Evolutionary conservation across 2,113 vertebrate genomes (phyloP).

Genomic region (Acinonyx jubatus): DNA sequence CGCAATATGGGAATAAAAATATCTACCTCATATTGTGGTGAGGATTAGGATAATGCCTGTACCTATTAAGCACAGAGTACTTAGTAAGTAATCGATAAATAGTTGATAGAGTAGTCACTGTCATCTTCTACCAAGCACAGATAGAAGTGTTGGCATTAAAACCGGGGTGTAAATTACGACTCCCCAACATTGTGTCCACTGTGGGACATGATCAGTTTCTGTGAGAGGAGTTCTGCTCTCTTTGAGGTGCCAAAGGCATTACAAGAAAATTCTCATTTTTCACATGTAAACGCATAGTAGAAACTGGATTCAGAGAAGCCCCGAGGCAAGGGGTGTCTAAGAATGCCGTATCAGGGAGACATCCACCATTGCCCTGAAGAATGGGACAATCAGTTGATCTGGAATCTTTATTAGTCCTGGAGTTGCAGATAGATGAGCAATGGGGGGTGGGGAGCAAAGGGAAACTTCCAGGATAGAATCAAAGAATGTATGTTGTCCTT

Average conservation of each 20-base stretch:
- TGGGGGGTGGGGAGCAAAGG: rapidly evolving
- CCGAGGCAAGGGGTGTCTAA: not conserved
- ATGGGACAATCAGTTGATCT: not conserved
- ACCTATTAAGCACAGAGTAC: not conserved
- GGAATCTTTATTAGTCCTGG: not conserved
- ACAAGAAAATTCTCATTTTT: not conserved
- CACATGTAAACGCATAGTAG: not conserved
- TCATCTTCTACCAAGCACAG: not conserved
- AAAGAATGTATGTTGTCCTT: not conserved
- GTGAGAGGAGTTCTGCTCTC: not conserved
- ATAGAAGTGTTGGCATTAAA: not conserved
- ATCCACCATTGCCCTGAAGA: not conserved
- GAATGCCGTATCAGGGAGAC: not conserved
- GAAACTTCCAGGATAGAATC: not conserved
- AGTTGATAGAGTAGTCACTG: not conserved
- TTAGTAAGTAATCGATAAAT: not conserved
- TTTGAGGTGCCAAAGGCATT: not conserved
- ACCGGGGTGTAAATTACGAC: not conserved
- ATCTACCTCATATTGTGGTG: not conserved
- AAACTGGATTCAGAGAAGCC: not conserved
- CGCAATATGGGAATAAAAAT: not conserved
- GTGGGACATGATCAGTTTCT: not conserved
- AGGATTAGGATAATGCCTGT: not conserved
- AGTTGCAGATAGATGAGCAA: not conserved
- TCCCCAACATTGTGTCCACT: not conserved